Evolutionary conservation across 2,113 vertebrate genomes (phyloP).

Genomic region (Cercopithecus mona): DNA sequence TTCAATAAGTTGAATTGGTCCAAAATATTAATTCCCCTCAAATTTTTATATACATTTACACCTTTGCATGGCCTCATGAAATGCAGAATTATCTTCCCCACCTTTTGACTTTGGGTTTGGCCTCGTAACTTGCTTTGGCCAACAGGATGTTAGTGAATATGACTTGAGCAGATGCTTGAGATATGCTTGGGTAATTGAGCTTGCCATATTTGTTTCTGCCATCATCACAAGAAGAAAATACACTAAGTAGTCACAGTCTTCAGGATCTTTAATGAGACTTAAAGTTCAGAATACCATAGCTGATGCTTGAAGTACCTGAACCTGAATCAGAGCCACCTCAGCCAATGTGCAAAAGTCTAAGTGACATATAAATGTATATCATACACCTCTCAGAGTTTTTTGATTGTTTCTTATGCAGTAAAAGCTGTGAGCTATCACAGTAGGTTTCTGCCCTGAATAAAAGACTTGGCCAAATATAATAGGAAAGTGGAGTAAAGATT

Average conservation of each 20-base stretch:
- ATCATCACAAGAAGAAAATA: neutral
- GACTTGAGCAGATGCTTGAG: neutral
- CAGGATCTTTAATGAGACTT: neutral
- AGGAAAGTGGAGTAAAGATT: neutral
- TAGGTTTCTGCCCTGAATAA: neutral
- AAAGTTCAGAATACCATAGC: neutral
- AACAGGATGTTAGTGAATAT: neutral
- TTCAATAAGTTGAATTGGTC: neutral
- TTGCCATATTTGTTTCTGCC: neutral
- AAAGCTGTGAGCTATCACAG: neutral
- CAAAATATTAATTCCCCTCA: neutral
- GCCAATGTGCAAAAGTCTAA: neutral
- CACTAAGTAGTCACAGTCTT: neutral
- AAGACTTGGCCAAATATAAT: neutral
- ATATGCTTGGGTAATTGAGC: rapidly evolving
- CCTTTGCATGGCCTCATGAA: neutral
- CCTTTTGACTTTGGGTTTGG: neutral
- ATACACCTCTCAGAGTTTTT: neutral
- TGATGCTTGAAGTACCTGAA: neutral
- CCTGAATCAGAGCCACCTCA: neutral
- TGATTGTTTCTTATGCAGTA: neutral
- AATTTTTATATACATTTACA: neutral
- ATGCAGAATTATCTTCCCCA: neutral
- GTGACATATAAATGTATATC: neutral
- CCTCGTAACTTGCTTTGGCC: neutral